Evolutionary conservation across 2,797 vertebrate species (phyloP).

Genomic region (Phataginus tricuspis): DNA sequence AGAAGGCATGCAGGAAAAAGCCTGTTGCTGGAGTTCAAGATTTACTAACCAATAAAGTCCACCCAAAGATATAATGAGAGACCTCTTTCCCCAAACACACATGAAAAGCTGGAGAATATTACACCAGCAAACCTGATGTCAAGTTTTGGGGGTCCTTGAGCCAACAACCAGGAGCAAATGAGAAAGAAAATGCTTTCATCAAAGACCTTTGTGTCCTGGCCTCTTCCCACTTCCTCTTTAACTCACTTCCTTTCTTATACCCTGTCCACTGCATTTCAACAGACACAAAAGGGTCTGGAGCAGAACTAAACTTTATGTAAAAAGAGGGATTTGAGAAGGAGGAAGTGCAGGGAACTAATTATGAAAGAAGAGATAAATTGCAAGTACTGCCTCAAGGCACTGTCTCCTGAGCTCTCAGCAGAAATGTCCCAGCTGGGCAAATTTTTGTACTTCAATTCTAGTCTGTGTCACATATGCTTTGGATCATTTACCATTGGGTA

Average conservation of each 20-base stretch:
- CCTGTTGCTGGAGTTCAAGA: neutral
- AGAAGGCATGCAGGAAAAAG: neutral
- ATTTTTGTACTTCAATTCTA: neutral
- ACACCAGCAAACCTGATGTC: neutral
- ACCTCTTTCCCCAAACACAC: neutral
- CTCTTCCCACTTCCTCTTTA: neutral
- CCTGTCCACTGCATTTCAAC: neutral
- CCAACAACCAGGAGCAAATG: conserved; percentile 14
- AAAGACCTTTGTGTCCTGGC: neutral
- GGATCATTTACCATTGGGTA: neutral
- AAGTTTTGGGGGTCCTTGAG: neutral
- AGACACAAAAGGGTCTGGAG: conserved; percentile 6
- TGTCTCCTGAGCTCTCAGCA: neutral
- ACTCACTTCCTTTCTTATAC: neutral
- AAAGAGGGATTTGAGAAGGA: neutral
- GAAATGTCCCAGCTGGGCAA: neutral
- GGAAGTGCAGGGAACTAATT: neutral
- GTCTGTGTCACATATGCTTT: neutral
- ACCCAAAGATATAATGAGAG: neutral
- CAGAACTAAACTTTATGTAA: neutral
- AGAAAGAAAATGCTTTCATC: neutral
- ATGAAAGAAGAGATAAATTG: neutral
- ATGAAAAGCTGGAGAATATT: neutral
- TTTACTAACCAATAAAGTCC: neutral
- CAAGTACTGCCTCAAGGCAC: neutral